Base-by-base conservation (phyloP, 2,797 vertebrate genomes). In the Octomys mimax region DNA sequence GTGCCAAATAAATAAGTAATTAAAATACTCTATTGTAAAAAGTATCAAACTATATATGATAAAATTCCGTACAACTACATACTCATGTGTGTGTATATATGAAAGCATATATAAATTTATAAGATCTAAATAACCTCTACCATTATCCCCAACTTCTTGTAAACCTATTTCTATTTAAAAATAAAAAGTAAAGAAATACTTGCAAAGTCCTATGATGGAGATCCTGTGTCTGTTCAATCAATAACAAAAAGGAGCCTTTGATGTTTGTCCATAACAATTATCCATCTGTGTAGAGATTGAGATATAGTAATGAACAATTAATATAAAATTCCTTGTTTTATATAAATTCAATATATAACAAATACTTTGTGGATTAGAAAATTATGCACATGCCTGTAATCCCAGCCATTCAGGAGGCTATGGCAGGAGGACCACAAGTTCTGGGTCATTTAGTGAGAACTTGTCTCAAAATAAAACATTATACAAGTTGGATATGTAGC, bases 241-340 rank as follows among this genome's bases (percentile, higher is more conserved):
- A 89, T 61, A 84, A 7, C 83, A 64, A 75, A 88, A 78, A n/a
- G 28, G 68, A 83, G 31, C 39, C 21, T 88, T 78, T 92, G 62
- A 70, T 54, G 24, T 62, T 54, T 83, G 62, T 61, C 5, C n/a
- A 18, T 78, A 79, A 52, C 31, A n/a, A 71, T 87, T 73, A 61
- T 21, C 59, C 64, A 70, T 31, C 33, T 77, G 7, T 54, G 6
- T 82, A 10, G 52, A 26, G 78, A 88, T 12, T 85, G 70, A 89
- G 54, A 73, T 64, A 57, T 13, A 61, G 24, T 79, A 85, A 89
- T 66, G 22, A 62, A 78, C 57, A 46, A 36, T n/a, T 94, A 61
- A 77, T 68, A 64, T 36, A 42, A 19, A 62, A 77, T 49, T 77
- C 19, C 18, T 75, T 75, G 13, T 64, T 78, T 89, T 66, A 79